A percentile compares a stretch with the other conserved stretches of the same genome.
Evolutionary conservation across 1,140 invertebrate species (phyloP).

Genomic region (Helicorthomorpha holstii): DNA sequence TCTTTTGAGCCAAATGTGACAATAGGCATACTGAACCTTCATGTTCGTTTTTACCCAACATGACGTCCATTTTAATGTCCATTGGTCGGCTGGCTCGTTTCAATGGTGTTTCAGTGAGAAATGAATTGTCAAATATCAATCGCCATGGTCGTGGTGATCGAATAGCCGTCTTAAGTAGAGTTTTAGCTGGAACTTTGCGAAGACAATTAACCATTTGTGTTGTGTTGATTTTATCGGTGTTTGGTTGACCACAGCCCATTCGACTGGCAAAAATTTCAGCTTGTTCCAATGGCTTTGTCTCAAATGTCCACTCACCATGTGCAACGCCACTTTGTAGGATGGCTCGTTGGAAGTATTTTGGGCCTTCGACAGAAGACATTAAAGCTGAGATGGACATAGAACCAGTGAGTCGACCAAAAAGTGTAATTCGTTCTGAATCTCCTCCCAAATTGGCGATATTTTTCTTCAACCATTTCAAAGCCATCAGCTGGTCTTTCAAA

Average conservation of each 20-base stretch:
- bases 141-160: not conserved
- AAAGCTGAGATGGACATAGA: slow-evolving; percentile 16
- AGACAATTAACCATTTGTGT: slow-evolving; percentile 9
- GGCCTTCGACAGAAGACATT: slow-evolving; percentile 9
- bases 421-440: slow-evolving; percentile 43
- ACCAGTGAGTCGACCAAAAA: slow-evolving; percentile 29
- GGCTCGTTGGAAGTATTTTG: slow-evolving; percentile 13
- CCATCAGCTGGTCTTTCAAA: slow-evolving; percentile 53
- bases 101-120: not conserved
- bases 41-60: slow-evolving; percentile 13
- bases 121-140: not conserved
- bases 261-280: not conserved
- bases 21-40: slow-evolving; percentile 16
- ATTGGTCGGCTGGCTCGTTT: not conserved
- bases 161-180: slow-evolving; percentile 4
- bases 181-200: slow-evolving; percentile 4
- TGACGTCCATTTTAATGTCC: slow-evolving; percentile 9
- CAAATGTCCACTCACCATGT: slow-evolving; percentile 14
- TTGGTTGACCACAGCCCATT: not conserved
- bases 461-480: slow-evolving; percentile 50
- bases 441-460: slow-evolving; percentile 66
- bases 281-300: slow-evolving; percentile 9
- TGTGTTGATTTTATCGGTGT: not conserved
- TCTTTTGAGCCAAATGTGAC: slow-evolving; percentile 8
- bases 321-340: slow-evolving; percentile 18